Evolutionary conservation across 1,140 invertebrate species (phyloP).

Genomic region (Ostrea denselamellosa): DNA sequence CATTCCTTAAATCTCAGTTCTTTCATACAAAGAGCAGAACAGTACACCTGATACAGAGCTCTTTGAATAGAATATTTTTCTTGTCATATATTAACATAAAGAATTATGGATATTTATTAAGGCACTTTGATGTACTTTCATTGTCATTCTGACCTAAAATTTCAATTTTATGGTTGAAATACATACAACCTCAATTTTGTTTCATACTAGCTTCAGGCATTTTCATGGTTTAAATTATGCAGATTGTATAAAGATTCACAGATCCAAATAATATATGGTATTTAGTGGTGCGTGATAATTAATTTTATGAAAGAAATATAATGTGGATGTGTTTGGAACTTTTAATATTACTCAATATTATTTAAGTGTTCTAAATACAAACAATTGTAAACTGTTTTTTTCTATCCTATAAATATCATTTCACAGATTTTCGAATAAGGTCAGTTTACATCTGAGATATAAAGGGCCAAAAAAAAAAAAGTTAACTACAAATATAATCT

Average conservation of each 20-base stretch:
- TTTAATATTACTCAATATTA: no score
- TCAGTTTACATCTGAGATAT: no score
- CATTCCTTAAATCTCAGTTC: no score
- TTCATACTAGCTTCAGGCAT: background rate
- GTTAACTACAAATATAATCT: no score
- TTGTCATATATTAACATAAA: background rate
- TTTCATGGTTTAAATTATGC: constrained; percentile 11
- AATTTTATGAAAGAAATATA: background rate
- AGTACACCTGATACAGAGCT: no score
- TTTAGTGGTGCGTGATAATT: background rate
- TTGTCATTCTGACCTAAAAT: background rate
- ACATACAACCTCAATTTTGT: background rate
- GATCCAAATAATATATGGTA: constrained; percentile 17
- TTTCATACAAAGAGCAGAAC: no score
- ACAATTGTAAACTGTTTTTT: no score
- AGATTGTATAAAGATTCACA: background rate
- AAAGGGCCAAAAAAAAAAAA: no score
- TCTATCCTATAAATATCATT: no score
- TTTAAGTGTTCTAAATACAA: no score
- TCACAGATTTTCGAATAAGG: no score
- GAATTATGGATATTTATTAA: background rate
- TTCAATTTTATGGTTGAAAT: background rate
- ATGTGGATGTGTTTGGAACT: no score
- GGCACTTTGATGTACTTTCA: background rate
- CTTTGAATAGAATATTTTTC: background rate